Evolutionary conservation across 92 coral and sea anemone genomes (phyloP), one percentile per base, ranked within the genome.

Genomic region (Bergia sp.): DNA sequence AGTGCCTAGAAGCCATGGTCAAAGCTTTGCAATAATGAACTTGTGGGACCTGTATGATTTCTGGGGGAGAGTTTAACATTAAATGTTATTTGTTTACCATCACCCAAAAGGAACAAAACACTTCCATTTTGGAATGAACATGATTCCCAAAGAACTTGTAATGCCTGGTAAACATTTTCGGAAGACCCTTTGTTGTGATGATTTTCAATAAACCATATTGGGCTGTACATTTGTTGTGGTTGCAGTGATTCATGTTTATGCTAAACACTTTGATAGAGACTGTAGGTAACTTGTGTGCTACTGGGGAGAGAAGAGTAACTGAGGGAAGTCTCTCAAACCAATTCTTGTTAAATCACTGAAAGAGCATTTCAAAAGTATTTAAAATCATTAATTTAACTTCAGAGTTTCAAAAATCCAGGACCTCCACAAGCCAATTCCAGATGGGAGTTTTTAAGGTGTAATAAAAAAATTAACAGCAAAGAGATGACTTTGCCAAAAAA

Each of bases 1-100:
- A 95, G 90, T 97, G 99, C 89, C 91, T 95, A 36, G 97, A 97
- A 40, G 99, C 99, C 0, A 73, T 97, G 50, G 69, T 84, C 41
- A 97, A 97, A 90, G 97, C 97, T 39, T 73, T 97, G 85, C 95
- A 94, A 82, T 57, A 79, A 15, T 84, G 66, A 71, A 44, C 77
- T 42, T 23, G 39, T 36, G n/a, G 4, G 16, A 45, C 38, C n/a
- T 29, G 72, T 37, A 74, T 76, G 58, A 65, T 76, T 74, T 9
- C 76, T 11, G 39, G 23, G 40, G 57, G 18, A 50, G 20, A 23
- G 61, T 18, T 38, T 57, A 39, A 86, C 45, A 39, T 23, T 53
- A 45, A 5, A 9, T 40, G 11, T 86, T 86, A 73, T 16, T 75
- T 76, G 67, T 6, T 53, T 37, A 15, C 2, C 21, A 3, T 73